Conservation (phyloP, 2,797 vertebrate genomes). For the Dendrocincla tyrannina region DNA sequence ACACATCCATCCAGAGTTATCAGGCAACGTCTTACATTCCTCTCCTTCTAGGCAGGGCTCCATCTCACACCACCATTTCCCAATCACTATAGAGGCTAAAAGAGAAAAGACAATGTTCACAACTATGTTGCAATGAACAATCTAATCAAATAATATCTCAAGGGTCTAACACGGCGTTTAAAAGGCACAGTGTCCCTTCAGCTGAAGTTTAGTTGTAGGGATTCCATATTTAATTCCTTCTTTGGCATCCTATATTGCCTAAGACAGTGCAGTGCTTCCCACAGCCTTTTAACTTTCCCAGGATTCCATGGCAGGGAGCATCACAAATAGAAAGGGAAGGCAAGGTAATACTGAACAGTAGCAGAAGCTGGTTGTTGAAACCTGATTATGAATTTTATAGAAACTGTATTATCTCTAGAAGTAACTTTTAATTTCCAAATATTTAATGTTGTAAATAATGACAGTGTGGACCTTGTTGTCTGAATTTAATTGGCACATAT, state of each 20-base stretch:
- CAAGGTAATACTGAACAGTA: background rate
- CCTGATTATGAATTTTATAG: background rate
- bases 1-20: constrained; percentile 98
- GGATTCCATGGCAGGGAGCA: background rate
- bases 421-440: constrained; percentile 11
- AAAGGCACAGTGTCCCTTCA: background rate
- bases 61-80: constrained; percentile 99
- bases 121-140: background rate
- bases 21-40: constrained; percentile 96
- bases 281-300: background rate
- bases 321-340: background rate
- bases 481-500: constrained; percentile 13
- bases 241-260: background rate
- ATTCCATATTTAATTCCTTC: background rate
- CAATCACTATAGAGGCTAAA: constrained; percentile 94
- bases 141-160: background rate
- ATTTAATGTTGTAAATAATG: background rate
- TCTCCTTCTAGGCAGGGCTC: constrained; percentile 97
- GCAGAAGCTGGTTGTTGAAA: background rate
- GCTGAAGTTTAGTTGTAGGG: background rate
- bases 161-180: background rate
- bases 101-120: constrained; percentile 49
- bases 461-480: background rate
- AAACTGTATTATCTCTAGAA: background rate
- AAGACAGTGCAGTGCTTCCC: background rate